Conservation (phyloP, 2,888 invertebrate genomes). For the Philaethria dido region DNA sequence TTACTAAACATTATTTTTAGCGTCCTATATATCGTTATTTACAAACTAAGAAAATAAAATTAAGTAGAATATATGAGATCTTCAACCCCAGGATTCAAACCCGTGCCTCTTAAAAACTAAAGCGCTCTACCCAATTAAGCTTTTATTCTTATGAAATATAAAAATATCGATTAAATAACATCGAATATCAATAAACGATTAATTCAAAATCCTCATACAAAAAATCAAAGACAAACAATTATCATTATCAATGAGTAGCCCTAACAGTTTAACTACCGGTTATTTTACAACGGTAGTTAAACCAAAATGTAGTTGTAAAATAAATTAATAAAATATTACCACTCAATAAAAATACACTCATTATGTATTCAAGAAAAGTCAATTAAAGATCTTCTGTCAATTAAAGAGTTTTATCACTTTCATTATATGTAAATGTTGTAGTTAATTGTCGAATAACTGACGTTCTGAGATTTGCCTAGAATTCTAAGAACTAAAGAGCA, state of each 20-base stretch:
- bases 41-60: too few relatives aligned
- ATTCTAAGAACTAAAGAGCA: too few relatives aligned
- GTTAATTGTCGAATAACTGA: neutral
- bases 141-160: too few relatives aligned
- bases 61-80: too few relatives aligned
- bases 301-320: constrained; percentile 48
- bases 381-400: constrained; percentile 54
- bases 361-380: constrained; percentile 61
- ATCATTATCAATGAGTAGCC: neutral
- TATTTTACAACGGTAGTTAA: constrained; percentile 15
- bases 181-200: too few relatives aligned
- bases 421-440: constrained; percentile 10
- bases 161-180: too few relatives aligned
- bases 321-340: constrained; percentile 59
- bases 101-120: too few relatives aligned
- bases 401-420: constrained; percentile 47
- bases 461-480: too few relatives aligned
- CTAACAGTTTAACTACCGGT: constrained; percentile 10
- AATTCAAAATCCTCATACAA: neutral
- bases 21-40: too few relatives aligned
- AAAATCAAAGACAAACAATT: neutral
- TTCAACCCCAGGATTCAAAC: too few relatives aligned
- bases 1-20: too few relatives aligned
- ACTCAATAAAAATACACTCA: constrained; percentile 55
- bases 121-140: too few relatives aligned